Conservation (phyloP, 1,140 invertebrate species). For the Drosophila ercepeae region DNA sequence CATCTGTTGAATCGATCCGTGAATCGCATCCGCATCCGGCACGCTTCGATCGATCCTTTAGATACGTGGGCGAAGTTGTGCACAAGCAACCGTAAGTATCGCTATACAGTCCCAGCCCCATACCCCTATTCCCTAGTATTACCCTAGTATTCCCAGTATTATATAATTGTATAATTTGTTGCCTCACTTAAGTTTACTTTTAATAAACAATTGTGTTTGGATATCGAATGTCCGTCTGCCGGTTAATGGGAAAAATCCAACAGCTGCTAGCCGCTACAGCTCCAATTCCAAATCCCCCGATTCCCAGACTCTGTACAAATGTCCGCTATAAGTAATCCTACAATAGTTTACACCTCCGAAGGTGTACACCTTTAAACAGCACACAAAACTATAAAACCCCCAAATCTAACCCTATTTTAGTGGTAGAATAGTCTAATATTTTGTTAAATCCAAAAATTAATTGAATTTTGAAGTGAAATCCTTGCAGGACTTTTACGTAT, state of each 20-base stretch:
- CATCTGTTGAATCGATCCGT: slow-evolving; percentile 24
- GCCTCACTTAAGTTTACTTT: slow-evolving; percentile 16
- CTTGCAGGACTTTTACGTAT: neutral
- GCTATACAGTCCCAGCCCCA: slow-evolving; percentile 11
- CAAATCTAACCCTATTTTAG: neutral
- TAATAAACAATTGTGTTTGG: slow-evolving; percentile 2
- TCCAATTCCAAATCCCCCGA: neutral
- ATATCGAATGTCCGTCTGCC: neutral
- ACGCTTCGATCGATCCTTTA: slow-evolving; percentile 55
- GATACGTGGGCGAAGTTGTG: slow-evolving; percentile 88
- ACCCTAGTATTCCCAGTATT: slow-evolving; percentile 6
- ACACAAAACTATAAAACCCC: too few species aligned
- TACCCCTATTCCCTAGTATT: neutral
- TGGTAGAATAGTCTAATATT: slow-evolving; percentile 12
- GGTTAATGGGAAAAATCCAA: slow-evolving; percentile 1
- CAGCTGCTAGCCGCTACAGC: neutral
- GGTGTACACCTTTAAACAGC: slow-evolving; percentile 3
- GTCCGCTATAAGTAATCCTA: neutral
- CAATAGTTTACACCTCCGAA: too few species aligned
- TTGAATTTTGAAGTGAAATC: neutral
- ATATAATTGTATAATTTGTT: slow-evolving; percentile 3
- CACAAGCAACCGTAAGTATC: slow-evolving; percentile 89
- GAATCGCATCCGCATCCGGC: slow-evolving; percentile 27
- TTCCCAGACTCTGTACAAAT: slow-evolving; percentile 7
- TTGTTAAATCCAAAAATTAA: neutral